Percentiles rank a stretch among this genome's conserved stretches.
phyloP scores from a whole-genome alignment of 1,140 invertebrate species.

The Polyergus mexicanus region DNA sequence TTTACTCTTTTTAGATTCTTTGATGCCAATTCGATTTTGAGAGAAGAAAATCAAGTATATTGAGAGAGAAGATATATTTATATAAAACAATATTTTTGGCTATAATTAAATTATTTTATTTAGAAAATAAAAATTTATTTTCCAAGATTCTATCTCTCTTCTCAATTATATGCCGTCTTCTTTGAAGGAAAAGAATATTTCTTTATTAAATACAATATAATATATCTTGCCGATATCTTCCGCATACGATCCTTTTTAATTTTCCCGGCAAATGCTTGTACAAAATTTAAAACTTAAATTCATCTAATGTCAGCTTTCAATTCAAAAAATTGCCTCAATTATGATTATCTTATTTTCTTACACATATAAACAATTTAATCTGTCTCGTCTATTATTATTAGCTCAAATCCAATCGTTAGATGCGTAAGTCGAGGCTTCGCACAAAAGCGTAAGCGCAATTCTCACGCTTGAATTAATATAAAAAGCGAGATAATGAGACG shows the following conservation, averaged over 20 bases:
- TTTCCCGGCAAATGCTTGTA: background rate
- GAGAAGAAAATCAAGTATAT: too few relatives aligned
- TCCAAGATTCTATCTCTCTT: too few relatives aligned
- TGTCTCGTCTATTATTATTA: background rate
- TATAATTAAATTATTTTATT: too few relatives aligned
- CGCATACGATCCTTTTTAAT: background rate
- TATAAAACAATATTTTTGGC: too few relatives aligned
- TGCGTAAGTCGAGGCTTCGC: background rate
- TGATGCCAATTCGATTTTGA: too few relatives aligned
- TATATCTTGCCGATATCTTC: background rate
- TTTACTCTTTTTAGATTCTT: too few relatives aligned
- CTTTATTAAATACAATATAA: background rate
- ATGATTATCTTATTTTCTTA: background rate
- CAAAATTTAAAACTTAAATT: background rate
- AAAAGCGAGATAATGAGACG: conserved; percentile 21
- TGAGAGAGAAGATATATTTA: too few relatives aligned
- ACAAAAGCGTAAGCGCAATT: background rate
- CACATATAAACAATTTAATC: background rate
- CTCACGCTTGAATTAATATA: conserved; percentile 21
- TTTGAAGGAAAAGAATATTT: too few relatives aligned
- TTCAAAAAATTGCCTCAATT: too few relatives aligned
- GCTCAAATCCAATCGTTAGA: background rate
- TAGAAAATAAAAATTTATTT: too few relatives aligned
- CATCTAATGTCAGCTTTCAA: background rate
- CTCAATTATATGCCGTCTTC: too few relatives aligned